A percentile compares a stretch with the other conserved stretches of the same genome.
phyloP scores from a whole-genome alignment of 1,140 invertebrate species.

The Lanistes nyassanus region DNA sequence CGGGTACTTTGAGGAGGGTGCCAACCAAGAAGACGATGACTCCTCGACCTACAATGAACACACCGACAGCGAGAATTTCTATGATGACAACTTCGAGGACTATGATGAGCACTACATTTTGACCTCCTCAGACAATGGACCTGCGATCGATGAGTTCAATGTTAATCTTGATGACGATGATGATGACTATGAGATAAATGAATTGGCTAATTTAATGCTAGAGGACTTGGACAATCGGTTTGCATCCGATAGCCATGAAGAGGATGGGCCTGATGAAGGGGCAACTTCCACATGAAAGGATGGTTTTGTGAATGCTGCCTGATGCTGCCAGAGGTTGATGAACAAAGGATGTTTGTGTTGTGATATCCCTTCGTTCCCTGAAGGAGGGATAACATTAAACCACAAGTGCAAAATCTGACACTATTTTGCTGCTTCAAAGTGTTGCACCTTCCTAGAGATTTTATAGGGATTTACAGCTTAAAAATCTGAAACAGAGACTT shows the following conservation, averaged over 20 bases:
- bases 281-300: not conserved
- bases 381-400: not conserved
- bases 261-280: constrained; percentile 1
- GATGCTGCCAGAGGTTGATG: not conserved
- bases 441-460: no score
- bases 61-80: constrained; percentile 60
- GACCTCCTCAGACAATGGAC: constrained; percentile 44
- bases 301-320: not conserved
- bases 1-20: constrained; percentile 38
- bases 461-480: no score
- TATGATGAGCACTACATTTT: constrained; percentile 61
- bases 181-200: constrained; percentile 48
- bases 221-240: constrained; percentile 36
- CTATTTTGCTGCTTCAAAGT: not conserved
- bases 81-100: constrained; percentile 61
- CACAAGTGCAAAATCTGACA: not conserved
- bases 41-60: constrained; percentile 45
- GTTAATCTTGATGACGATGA: constrained; percentile 48
- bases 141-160: constrained; percentile 53
- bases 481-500: no score
- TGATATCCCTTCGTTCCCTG: not conserved
- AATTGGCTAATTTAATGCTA: constrained; percentile 25
- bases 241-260: constrained; percentile 25
- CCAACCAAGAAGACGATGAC: constrained; percentile 29
- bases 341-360: not conserved